Conservation (phyloP, 2,888 invertebrate species). For the Philereme vetulata region DNA sequence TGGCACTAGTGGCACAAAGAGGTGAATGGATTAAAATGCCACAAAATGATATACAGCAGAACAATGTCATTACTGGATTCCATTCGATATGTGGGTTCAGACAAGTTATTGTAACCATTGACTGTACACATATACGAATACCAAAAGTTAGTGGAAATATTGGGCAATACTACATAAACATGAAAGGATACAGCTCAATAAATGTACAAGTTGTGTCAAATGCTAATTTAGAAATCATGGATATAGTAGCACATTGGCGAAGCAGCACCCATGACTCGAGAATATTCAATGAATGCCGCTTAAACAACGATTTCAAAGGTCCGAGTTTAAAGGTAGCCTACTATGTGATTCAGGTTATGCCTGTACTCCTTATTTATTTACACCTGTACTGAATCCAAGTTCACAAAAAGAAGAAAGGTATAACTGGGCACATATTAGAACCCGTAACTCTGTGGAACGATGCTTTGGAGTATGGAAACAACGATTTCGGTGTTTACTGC, state of each 20-base stretch:
- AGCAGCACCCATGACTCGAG: neutral
- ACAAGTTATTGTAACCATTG: conserved; percentile 3
- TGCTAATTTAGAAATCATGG: neutral
- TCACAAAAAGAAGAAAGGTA: conserved; percentile 1
- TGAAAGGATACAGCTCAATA: conserved; percentile 3
- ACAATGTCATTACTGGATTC: too few relatives aligned
- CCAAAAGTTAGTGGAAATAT: conserved; percentile 4
- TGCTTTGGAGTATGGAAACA: conserved; percentile 11
- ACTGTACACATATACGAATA: conserved; percentile 9
- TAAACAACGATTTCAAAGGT: too few relatives aligned
- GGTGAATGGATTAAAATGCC: too few relatives aligned
- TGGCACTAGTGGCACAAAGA: too few relatives aligned
- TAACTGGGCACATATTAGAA: conserved; percentile 2
- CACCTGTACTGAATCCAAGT: neutral
- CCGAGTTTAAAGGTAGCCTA: too few relatives aligned
- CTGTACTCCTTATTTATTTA: too few relatives aligned
- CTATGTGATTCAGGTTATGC: too few relatives aligned
- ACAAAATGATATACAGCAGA: too few relatives aligned
- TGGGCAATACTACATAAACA: too few relatives aligned
- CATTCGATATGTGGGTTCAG: too few relatives aligned
- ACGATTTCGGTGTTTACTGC: conserved; percentile 4
- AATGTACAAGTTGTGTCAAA: neutral
- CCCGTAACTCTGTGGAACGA: conserved; percentile 7
- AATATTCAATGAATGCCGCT: neutral
- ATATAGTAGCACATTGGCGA: neutral